Evolutionary conservation across 2,113 vertebrate species (phyloP).

Genomic region (Galbula dea): DNA sequence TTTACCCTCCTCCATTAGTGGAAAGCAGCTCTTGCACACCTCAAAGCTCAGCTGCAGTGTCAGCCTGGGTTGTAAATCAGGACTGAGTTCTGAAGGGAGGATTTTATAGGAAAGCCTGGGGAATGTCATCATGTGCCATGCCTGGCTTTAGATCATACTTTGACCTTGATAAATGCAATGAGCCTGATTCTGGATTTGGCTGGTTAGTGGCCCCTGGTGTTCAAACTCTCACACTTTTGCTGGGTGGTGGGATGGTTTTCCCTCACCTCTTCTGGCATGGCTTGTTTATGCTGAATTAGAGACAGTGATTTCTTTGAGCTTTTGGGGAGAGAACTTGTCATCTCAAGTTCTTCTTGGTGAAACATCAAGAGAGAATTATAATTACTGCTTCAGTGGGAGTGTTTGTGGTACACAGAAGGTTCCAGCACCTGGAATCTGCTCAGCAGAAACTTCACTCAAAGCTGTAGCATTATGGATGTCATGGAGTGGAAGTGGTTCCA

Average conservation of each 20-base stretch:
- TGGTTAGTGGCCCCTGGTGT: background rate
- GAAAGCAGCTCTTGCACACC: background rate
- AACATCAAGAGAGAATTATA: background rate
- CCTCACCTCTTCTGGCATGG: background rate
- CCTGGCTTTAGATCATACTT: background rate
- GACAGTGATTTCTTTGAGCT: background rate
- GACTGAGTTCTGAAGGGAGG: background rate
- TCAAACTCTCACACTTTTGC: background rate
- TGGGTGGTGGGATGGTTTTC: background rate
- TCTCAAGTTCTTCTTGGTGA: background rate
- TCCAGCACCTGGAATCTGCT: background rate
- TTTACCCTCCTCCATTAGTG: background rate
- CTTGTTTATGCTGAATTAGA: background rate
- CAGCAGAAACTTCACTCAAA: background rate
- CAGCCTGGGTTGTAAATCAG: background rate
- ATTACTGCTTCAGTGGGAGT: background rate
- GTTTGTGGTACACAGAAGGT: background rate
- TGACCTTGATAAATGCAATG: background rate
- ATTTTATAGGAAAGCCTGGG: background rate
- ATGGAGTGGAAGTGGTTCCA: background rate
- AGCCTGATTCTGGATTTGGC: accelerated
- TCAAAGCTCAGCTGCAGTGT: background rate
- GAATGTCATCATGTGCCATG: background rate
- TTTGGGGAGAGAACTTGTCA: background rate
- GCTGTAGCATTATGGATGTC: background rate